Conservation (phyloP, 2,888 invertebrate species). For the Pseudococcus jackbeardsleyi region DNA sequence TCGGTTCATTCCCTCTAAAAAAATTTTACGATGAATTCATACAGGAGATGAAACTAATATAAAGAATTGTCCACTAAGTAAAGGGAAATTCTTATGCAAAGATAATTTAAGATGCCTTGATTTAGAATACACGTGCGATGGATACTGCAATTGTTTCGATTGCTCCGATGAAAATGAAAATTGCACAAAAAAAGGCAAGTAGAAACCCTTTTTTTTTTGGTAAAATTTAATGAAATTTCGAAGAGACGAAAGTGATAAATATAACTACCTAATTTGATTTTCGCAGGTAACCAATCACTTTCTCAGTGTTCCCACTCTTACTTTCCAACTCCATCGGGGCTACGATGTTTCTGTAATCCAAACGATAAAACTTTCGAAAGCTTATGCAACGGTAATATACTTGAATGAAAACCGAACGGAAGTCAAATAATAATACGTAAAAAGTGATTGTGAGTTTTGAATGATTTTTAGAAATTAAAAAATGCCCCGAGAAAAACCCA, state of each 20-base stretch:
- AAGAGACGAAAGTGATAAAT: too few relatives aligned
- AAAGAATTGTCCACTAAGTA: background rate
- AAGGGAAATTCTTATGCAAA: conserved; percentile 3
- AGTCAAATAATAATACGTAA: too few relatives aligned
- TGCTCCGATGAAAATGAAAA: conserved; percentile 4
- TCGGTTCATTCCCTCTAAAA: background rate
- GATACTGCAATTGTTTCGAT: background rate
- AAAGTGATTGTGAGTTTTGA: background rate
- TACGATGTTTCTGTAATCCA: too few relatives aligned
- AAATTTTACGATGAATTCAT: background rate
- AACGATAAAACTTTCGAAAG: too few relatives aligned
- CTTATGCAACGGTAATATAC: too few relatives aligned
- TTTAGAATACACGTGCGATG: background rate
- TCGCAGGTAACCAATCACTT: too few relatives aligned
- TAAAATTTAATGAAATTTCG: too few relatives aligned
- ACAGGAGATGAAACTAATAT: background rate
- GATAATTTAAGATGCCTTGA: background rate
- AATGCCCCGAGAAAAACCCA: background rate
- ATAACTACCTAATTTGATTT: too few relatives aligned
- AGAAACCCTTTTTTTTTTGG: background rate
- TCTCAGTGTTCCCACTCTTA: too few relatives aligned
- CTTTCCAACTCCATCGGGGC: too few relatives aligned
- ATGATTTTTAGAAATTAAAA: background rate
- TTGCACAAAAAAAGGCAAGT: background rate
- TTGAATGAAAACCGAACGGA: too few relatives aligned